Evolutionary conservation across 2,797 vertebrate species (phyloP).

Genomic region (Gobionotothen gibberifrons): DNA sequence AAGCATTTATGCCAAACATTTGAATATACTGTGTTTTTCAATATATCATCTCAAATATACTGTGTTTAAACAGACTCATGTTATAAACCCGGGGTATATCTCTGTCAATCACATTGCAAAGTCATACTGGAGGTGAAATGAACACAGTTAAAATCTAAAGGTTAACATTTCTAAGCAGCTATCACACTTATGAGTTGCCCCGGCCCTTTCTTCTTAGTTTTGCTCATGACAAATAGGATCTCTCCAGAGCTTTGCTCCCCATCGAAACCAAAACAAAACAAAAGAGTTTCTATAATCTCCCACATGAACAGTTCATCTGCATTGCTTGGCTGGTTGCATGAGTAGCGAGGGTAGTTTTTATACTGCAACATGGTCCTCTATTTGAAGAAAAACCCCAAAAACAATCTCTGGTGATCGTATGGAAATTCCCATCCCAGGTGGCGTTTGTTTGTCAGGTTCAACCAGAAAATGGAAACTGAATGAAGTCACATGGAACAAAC

Average conservation of each 20-base stretch:
- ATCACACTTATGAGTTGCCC: slow-evolving; percentile 1
- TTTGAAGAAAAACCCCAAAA: slow-evolving; percentile 9
- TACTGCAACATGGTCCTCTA: slow-evolving; percentile 21
- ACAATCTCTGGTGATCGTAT: slow-evolving; percentile 27
- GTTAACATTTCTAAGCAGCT: slow-evolving; percentile 22
- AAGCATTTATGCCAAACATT: slow-evolving; percentile 26
- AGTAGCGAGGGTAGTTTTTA: slow-evolving; percentile 10
- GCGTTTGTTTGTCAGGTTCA: slow-evolving; percentile 25
- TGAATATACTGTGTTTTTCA: slow-evolving; percentile 6
- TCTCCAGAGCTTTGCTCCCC: slow-evolving; percentile 10
- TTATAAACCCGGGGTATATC: slow-evolving; percentile 8
- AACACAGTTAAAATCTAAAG: slow-evolving; percentile 22
- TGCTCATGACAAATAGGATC: not conserved
- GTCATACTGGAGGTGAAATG: not conserved
- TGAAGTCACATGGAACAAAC: slow-evolving; percentile 36
- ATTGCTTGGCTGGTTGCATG: slow-evolving; percentile 21
- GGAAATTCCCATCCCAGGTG: slow-evolving; percentile 17
- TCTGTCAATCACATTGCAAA: slow-evolving; percentile 24
- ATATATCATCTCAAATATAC: not conserved
- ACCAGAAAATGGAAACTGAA: slow-evolving; percentile 10
- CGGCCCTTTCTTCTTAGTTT: not conserved
- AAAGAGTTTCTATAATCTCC: slow-evolving; percentile 21
- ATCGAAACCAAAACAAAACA: slow-evolving; percentile 7
- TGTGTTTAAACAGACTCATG: slow-evolving; percentile 10
- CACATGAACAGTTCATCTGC: slow-evolving; percentile 4